These are phyloP conservation scores for Choristoneura fumiferana DNA, from an alignment of 1,140 invertebrate species.

Conservation along the genomic window DNA sequence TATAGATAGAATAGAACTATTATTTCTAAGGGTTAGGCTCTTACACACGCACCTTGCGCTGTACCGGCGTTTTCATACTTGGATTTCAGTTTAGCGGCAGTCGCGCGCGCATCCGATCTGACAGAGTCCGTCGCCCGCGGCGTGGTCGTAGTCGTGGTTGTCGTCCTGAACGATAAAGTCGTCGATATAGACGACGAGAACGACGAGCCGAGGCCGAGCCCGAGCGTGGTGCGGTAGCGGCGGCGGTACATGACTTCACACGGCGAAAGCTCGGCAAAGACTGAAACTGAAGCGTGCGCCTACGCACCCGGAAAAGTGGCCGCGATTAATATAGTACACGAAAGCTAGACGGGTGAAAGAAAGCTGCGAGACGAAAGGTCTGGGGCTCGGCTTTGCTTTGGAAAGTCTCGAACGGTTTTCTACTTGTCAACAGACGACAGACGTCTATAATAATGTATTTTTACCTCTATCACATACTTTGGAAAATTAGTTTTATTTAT, in stretches of 20 bases:
- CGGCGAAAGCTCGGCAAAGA: conserved; percentile 35
- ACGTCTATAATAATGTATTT: too few relatives aligned
- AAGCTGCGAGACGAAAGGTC: conserved; percentile 1
- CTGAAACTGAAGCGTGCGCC: conserved; percentile 34
- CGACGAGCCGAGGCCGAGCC: conserved; percentile 61
- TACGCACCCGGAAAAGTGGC: conserved; percentile 15
- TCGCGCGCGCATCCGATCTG: conserved; percentile 63
- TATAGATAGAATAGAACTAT: too few relatives aligned
- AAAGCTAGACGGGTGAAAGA: conserved; percentile 8
- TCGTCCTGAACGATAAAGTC: conserved; percentile 59
- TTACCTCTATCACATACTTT: too few relatives aligned
- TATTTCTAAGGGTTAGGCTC: too few relatives aligned
- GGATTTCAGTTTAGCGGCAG: conserved; percentile 69
- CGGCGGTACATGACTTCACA: conserved; percentile 63
- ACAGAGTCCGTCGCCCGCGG: conserved; percentile 51
- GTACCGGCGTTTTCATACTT: conserved; percentile 71
- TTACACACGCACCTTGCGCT: conserved; percentile 68
- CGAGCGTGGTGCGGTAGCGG: conserved; percentile 67
- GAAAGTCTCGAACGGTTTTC: too few relatives aligned
- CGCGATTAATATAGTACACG: conserved; percentile 14
- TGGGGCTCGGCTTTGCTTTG: background rate
- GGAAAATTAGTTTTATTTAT: too few relatives aligned
- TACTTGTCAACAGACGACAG: too few relatives aligned
- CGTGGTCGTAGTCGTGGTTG: conserved; percentile 25
- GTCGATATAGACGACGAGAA: conserved; percentile 64